Conservation (phyloP, 2,797 vertebrate genomes). For the Amphiprion clarkii region DNA sequence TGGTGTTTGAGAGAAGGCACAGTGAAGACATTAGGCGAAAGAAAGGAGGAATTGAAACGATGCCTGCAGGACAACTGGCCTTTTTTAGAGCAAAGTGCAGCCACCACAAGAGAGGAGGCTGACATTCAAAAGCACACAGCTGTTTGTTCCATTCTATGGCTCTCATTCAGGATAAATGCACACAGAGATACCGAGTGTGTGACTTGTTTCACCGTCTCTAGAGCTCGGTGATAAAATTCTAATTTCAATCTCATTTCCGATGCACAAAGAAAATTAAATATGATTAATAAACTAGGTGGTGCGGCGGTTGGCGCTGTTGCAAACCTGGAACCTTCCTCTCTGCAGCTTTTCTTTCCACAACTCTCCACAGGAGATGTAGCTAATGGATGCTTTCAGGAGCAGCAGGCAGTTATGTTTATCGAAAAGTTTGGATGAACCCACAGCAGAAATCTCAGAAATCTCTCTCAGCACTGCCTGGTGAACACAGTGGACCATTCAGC, state of each 20-base stretch:
- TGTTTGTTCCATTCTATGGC: slow-evolving; percentile 21
- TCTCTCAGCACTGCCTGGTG: too few species aligned
- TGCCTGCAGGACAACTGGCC: slow-evolving; percentile 42
- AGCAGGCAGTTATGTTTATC: too few species aligned
- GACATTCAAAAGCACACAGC: slow-evolving; percentile 34
- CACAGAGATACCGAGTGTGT: not conserved
- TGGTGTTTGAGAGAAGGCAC: slow-evolving; percentile 3
- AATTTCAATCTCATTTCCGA: not conserved
- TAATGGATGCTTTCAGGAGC: too few species aligned
- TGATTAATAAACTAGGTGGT: not conserved
- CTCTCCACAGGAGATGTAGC: too few species aligned
- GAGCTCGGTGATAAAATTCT: not conserved
- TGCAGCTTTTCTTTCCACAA: too few species aligned
- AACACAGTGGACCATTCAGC: not conserved
- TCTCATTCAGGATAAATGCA: not conserved
- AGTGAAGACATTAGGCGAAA: slow-evolving; percentile 11
- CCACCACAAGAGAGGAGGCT: slow-evolving; percentile 25
- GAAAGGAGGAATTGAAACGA: slow-evolving; percentile 34
- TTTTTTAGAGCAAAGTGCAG: slow-evolving; percentile 60
- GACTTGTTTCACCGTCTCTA: not conserved
- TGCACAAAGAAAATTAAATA: not conserved
- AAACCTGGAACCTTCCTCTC: too few species aligned
- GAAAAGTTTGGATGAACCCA: too few species aligned
- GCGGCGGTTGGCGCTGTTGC: too few species aligned
- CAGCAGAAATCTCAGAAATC: too few species aligned